phyloP scores from a whole-genome alignment of 2,797 vertebrate genomes.

The Aratinga solstitialis region DNA sequence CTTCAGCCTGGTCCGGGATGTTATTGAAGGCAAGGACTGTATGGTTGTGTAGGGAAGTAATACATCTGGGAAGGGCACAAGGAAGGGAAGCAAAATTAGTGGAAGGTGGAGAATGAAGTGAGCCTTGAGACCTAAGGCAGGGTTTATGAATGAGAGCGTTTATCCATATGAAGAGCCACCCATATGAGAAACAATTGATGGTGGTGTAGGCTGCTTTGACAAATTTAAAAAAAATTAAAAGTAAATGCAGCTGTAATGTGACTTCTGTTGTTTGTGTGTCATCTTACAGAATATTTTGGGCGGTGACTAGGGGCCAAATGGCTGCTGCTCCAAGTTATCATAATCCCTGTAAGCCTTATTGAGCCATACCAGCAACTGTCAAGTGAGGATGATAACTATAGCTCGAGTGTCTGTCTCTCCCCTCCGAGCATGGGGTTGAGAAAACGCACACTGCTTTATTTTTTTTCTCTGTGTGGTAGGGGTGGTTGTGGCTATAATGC shows the following conservation, averaged over 20 bases:
- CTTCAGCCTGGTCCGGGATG: not conserved
- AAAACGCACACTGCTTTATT: not conserved
- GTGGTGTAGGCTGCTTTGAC: constrained; percentile 7
- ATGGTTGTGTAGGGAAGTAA: not conserved
- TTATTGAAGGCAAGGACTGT: not conserved
- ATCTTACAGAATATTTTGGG: constrained; percentile 68
- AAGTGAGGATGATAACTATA: constrained; percentile 51
- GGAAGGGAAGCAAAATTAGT: constrained; percentile 11
- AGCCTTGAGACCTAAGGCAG: not conserved
- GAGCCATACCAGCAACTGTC: constrained; percentile 57
- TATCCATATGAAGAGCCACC: not conserved
- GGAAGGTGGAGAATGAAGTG: constrained; percentile 1
- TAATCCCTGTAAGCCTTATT: constrained; percentile 57
- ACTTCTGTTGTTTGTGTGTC: constrained; percentile 62
- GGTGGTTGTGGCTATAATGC: not conserved
- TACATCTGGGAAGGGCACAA: not conserved
- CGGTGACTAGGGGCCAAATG: constrained; percentile 32
- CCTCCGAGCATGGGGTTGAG: not conserved
- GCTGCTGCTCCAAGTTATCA: constrained; percentile 47
- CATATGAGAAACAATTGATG: constrained; percentile 24
- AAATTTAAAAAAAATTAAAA: not conserved
- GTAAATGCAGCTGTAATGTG: constrained; percentile 48
- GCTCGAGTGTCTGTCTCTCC: constrained; percentile 10
- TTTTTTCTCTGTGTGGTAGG: not conserved
- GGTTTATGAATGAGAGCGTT: constrained; percentile 6